A percentile compares a stretch with the other conserved stretches of the same genome.
These are phyloP conservation scores for Rhizoglyphus robini DNA, from an alignment of 1,140 invertebrate genomes.

Conservation along the genomic window DNA sequence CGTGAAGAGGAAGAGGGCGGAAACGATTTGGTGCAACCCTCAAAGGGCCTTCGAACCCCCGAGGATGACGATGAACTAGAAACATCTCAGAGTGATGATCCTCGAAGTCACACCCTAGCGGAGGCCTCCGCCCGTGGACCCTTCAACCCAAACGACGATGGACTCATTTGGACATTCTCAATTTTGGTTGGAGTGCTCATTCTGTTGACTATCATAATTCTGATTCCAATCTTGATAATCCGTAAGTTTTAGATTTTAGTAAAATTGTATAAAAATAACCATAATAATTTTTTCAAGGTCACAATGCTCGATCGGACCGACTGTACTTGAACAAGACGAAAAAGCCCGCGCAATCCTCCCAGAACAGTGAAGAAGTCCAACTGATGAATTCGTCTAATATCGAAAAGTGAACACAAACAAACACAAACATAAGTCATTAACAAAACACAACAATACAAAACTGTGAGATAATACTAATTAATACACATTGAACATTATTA, in stretches of 20 bases:
- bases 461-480: too few species aligned
- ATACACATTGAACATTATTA: too few species aligned
- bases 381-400: constrained; percentile 7
- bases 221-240: constrained; percentile 12
- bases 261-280: not conserved
- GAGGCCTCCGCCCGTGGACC: not conserved
- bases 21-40: not conserved
- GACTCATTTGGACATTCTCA: constrained; percentile 8
- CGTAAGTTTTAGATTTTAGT: not conserved
- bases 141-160: not conserved
- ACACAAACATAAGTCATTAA: too few species aligned
- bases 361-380: constrained; percentile 1
- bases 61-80: not conserved
- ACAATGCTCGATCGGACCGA: not conserved
- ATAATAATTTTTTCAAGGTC: constrained; percentile 1
- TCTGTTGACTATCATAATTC: constrained; percentile 1
- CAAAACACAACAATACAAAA: too few species aligned
- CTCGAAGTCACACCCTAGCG: not conserved
- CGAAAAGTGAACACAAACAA: constrained; percentile 12
- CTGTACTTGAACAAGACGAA: constrained; percentile 12
- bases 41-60: not conserved
- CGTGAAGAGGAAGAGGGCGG: not conserved
- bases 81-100: not conserved
- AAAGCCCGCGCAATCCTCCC: not conserved
- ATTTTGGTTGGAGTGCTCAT: not conserved